Evolutionary conservation across 2,888 invertebrate species (phyloP), one percentile per base, ranked within the genome.

Genomic region (Pollenia labialis): DNA sequence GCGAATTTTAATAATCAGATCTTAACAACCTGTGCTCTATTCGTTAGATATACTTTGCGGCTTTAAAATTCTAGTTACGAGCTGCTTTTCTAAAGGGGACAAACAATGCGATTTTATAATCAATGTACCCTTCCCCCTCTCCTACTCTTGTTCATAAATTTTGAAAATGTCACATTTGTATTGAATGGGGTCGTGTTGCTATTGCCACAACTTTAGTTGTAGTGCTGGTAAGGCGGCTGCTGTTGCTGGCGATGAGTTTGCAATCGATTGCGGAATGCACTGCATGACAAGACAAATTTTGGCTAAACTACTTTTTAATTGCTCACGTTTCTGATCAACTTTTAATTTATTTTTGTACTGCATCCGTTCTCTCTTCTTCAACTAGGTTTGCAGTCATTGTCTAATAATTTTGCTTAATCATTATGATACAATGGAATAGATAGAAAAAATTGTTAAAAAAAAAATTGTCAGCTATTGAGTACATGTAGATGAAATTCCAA

Each of bases 301-400:
- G 77, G 42, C 58, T 75, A 66, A 81, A 75, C 62, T 76, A 58
- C 48, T 56, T 77, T 86, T 80, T 80, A 80, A 83, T 75, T 83
- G 71, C 71, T 71, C 75, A 75, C 71, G 75, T 75, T 68, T 50
- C 56, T 48, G 16, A 18, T 18, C 1, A 11, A 50, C 46, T 56
- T 74, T 50, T 50, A 11, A n/a, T 44, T 56, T 44, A 12, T 23
- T 18, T 46, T 40, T 66, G 6, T 10, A 23, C 32, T 16, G 4
- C 66, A 18, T 54, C n/a, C 2, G 2, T 52, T 54, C 23, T 46
- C 10, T 8, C n/a, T 7, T 23, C 10, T 14, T 4, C 12, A 6
- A 32, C 32, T 32, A 1, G 12, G 32, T 42, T 8, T 9, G n/a
- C 6, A 32, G 62, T 3, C 42, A 16, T 42, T 42, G 42, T 62